Percentiles rank a stretch among this genome's conserved stretches.
Conservation (phyloP, 1,140 invertebrate species). For the Drosophila nigromelanica region DNA sequence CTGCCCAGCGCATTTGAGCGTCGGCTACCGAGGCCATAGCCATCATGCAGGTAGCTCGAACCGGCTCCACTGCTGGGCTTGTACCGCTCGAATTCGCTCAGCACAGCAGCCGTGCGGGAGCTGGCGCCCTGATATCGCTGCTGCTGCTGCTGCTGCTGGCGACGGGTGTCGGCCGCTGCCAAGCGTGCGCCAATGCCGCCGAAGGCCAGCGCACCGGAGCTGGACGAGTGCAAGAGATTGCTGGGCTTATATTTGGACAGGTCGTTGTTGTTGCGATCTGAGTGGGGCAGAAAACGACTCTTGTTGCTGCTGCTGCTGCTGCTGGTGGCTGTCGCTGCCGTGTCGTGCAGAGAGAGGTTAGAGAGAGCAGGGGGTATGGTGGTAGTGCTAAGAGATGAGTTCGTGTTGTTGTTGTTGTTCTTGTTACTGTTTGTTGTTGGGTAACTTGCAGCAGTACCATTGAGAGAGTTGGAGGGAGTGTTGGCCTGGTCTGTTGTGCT, state of each 20-base stretch:
- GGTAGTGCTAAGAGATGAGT: constrained; percentile 46
- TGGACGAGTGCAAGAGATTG: constrained; percentile 76
- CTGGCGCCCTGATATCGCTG: constrained; percentile 69
- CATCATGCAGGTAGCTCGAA: constrained; percentile 65
- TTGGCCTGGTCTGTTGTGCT: constrained; percentile 49
- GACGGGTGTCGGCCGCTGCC: constrained; percentile 66
- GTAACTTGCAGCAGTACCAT: constrained; percentile 12
- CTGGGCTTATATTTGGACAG: constrained; percentile 75
- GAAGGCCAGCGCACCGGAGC: constrained; percentile 76
- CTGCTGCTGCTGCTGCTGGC: constrained; percentile 55
- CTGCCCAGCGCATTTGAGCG: constrained; percentile 50
- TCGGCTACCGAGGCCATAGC: constrained; percentile 55
- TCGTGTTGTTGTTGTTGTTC: constrained; percentile 35
- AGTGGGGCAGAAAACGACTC: constrained; percentile 68
- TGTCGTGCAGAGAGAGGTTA: constrained; percentile 63
- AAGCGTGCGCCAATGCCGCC: constrained; percentile 78
- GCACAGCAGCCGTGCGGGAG: constrained; percentile 76
- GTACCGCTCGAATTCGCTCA: constrained; percentile 72
- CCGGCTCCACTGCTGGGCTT: constrained; percentile 43
- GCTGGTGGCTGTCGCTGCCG: constrained; percentile 37
- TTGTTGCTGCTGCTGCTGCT: constrained; percentile 47
- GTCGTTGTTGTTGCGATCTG: constrained; percentile 73
- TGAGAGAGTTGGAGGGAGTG: constrained; percentile 35
- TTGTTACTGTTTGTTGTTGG: constrained; percentile 12
- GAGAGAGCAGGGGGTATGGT: constrained; percentile 53